Percentiles rank a stretch among this genome's conserved stretches.
Conservation (phyloP, 2,888 invertebrate species). For the Sarcophaga caerulescens region DNA sequence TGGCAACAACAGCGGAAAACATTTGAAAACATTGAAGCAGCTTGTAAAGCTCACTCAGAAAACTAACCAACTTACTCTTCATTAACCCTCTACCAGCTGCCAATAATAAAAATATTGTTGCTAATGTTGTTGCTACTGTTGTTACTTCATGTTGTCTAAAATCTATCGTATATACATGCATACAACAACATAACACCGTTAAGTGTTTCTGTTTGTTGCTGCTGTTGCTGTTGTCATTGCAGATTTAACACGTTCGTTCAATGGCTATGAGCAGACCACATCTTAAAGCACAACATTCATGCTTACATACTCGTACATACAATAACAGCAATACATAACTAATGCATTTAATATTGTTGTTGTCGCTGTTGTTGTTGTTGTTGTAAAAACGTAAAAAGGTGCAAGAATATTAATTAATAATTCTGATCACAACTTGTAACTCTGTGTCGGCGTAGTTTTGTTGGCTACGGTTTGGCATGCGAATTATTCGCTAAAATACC, state of each 20-base stretch:
- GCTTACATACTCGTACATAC: conserved; percentile 2
- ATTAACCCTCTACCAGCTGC: background rate
- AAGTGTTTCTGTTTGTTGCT: conserved; percentile 42
- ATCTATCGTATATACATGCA: background rate
- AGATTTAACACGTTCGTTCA: conserved; percentile 63
- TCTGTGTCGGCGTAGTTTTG: conserved; percentile 77
- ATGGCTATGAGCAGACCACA: background rate
- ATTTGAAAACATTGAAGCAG: conserved; percentile 18
- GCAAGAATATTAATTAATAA: conserved; percentile 81
- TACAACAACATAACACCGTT: conserved; percentile 6
- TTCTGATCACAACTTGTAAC: conserved; percentile 78
- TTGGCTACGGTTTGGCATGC: conserved; percentile 76
- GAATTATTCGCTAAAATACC: conserved; percentile 74
- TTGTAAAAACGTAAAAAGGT: conserved; percentile 73
- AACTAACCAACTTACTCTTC: background rate
- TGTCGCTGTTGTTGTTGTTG: conserved; percentile 27
- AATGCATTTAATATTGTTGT: conserved; percentile 52
- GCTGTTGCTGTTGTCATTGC: conserved; percentile 45
- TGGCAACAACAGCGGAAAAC: background rate
- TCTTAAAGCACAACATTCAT: background rate
- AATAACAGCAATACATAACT: conserved; percentile 33
- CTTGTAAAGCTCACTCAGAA: conserved; percentile 24
- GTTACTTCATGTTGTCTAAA: background rate
- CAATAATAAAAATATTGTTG: conserved; percentile 9
- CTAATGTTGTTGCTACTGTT: background rate